Evolutionary conservation across 2,797 vertebrate species (phyloP).

Genomic region (Margarornis squamiger): DNA sequence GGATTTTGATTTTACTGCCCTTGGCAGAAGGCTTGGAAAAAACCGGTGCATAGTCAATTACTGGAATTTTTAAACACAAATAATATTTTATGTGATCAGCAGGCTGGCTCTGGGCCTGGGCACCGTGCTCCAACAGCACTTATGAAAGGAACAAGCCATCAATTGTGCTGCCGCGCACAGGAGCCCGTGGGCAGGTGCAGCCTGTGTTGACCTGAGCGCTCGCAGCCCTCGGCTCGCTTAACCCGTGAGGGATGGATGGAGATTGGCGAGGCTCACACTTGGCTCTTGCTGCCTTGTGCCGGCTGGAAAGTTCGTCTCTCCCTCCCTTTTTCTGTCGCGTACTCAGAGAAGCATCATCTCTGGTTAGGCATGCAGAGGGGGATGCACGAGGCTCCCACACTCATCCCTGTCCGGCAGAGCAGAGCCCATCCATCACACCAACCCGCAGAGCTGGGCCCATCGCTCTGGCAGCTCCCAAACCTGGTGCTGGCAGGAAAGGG

Average conservation of each 20-base stretch:
- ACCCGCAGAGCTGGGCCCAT: rapidly evolving
- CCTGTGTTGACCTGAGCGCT: conserved; percentile 67
- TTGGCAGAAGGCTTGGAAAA: conserved; percentile 83
- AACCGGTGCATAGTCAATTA: conserved; percentile 83
- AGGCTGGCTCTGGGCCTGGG: conserved; percentile 79
- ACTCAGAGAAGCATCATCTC: background rate
- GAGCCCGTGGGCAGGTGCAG: conserved; percentile 73
- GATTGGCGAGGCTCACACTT: background rate
- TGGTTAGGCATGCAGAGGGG: rapidly evolving
- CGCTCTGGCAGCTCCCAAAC: rapidly evolving
- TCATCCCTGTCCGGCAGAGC: rapidly evolving
- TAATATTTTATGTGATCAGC: conserved; percentile 87
- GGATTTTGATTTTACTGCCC: conserved; percentile 80
- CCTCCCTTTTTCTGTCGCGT: background rate
- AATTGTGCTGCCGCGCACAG: conserved; percentile 74
- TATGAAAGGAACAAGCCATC: conserved; percentile 77
- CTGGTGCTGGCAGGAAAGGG: background rate
- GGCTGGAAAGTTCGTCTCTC: background rate
- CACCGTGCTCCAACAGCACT: conserved; percentile 74
- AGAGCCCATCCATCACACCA: rapidly evolving
- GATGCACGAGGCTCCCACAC: rapidly evolving
- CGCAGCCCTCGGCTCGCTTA: conserved; percentile 44
- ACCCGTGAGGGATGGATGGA: conserved; percentile 45
- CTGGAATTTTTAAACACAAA: conserved; percentile 87
- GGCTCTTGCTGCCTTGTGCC: background rate